Evolutionary conservation across 2,797 vertebrate species (phyloP), one percentile per base, ranked within the genome.

Genomic region (Linurgus olivaceus): DNA sequence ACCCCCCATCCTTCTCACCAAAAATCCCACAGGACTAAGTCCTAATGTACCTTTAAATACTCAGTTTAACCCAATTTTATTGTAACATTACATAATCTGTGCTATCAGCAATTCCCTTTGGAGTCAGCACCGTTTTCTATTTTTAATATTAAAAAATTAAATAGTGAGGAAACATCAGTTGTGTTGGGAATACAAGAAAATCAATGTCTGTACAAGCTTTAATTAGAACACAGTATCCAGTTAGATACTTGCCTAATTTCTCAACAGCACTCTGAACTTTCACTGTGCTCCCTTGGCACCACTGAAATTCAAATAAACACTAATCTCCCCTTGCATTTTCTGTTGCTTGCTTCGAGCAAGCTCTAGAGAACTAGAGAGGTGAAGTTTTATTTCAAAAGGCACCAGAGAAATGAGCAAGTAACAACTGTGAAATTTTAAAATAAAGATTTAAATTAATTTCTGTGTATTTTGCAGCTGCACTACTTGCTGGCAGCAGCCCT

Each of bases 41-140:
- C 62, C 59, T 33, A 70, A 79, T 4, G 50, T 26, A 76, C 29
- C 57, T 82, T 58, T 48, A 79, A 90, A 57, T 7, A 17, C 17
- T 20, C 37, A 10, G 16, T 84, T 91, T 90, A 95, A 90, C 90
- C 93, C 75, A 73, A 42, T 95, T 96, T 88, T 50, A 24, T 4
- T n/a, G 19, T 26, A 65, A 11, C 23, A 4, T 85, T 93, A 82
- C 52, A 76, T 91, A 95, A 95, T 18, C 59, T 57, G 51, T 0
- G 0, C 57, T 59, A 52, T 20, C 55, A 54, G 48, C 40, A 57
- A 78, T 9, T 93, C 97, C 40, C 93, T 55, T 7, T 42, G 59
- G 94, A 94, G 91, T 80, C 63, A 71, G 65, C 95, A 96, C 76
- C 47, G 0, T 96, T 95, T 96, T 59, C 95, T 90, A 76, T 57